Base-by-base conservation (phyloP, 2,888 invertebrate species). In the Heliothis peltigera region DNA sequence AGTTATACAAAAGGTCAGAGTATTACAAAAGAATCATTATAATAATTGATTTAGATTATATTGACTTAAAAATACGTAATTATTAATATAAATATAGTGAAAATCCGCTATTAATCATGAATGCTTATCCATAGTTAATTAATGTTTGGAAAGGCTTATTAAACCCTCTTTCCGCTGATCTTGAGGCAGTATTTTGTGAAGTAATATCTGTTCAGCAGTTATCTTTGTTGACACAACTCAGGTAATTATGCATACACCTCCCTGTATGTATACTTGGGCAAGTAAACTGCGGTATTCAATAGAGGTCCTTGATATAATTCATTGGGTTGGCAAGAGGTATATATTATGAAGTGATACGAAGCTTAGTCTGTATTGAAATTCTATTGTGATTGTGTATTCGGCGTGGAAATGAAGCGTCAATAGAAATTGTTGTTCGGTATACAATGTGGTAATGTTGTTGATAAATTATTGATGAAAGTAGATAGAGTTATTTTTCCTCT, bases 191-290 rank as follows among this genome's bases (percentile, higher is more conserved):
- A 77, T 64, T 62, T 77, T 65, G 42, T 43, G 62, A 17, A 62
- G 39, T 54, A 54, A 62, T 64, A 62, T 61, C 60, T 55, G 47
- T 51, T 44, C 35, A 66, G 64, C 61, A 69, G 59, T 71, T 77
- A 80, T 73, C 76, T 61, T 56, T 77, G 79, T 78, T 77, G 80
- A 70, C 67, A 62, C 72, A 75, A 64, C 67, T 56, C 62, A 70
- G 65, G 75, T 79, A 73, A 81, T 83, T 77, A 81, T 69, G 76
- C 65, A 79, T 81, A 80, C 62, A 68, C 66, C 58, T 48, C 71
- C 57, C 64, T 65, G 53, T 66, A 66, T 64, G 70, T 64, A 72
- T 73, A 66, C 64, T 77, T 65, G 43, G 51, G 59, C 66, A 65
- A 54, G 64, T 75, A 73, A 57, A 77, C 74, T 75, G 42, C 39